These are phyloP conservation scores for Oreonectes daqikongensis DNA, from an alignment of 2,797 vertebrate genomes.

Conservation along the genomic window DNA sequence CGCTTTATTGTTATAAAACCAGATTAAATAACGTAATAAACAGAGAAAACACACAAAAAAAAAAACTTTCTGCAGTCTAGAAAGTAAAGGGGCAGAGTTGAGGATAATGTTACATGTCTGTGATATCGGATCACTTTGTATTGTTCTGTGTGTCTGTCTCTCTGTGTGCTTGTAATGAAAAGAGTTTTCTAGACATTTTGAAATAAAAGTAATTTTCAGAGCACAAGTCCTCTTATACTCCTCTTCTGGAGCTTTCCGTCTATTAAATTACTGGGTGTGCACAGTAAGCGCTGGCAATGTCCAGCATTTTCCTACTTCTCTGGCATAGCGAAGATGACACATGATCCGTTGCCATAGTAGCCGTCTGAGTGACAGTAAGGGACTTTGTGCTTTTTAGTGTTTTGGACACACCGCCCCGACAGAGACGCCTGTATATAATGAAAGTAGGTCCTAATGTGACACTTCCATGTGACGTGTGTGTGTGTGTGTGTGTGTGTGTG, in stretches of 20 bases:
- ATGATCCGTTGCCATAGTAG: constrained; percentile 25
- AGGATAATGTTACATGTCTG: background rate
- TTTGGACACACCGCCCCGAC: background rate
- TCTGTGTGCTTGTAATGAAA: background rate
- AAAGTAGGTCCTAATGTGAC: background rate
- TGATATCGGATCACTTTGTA: background rate
- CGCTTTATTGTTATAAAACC: no score
- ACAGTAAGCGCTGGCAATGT: background rate
- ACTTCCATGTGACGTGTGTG: constrained; percentile 12
- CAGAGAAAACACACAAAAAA: no score
- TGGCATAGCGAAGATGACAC: background rate
- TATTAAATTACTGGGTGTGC: constrained; percentile 23
- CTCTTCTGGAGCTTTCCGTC: background rate
- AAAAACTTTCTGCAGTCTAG: no score
- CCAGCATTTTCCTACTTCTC: background rate
- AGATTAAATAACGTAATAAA: no score
- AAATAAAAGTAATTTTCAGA: background rate
- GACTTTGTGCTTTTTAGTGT: background rate
- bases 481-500: constrained; percentile 4
- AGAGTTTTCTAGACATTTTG: background rate
- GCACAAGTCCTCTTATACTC: background rate
- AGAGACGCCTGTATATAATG: no score
- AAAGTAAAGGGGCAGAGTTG: background rate
- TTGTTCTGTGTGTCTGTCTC: background rate
- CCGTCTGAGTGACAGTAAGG: background rate